phyloP scores from a whole-genome alignment of 2,888 invertebrate species.

The Ctena decussata region DNA sequence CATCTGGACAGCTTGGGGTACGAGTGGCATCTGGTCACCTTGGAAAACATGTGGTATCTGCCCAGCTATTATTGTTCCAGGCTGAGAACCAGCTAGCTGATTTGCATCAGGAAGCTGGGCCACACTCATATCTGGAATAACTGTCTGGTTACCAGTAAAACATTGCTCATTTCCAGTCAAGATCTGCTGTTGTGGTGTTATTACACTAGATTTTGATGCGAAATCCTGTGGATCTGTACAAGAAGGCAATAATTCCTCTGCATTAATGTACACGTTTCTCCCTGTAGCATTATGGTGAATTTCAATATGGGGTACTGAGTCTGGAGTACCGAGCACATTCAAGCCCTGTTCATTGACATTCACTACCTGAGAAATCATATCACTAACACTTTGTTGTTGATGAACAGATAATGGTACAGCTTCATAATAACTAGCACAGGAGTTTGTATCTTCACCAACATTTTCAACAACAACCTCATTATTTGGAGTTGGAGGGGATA shows the following conservation, averaged over 20 bases:
- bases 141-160: not conserved
- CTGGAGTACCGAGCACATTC: not conserved
- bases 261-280: not conserved
- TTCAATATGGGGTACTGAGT: not conserved
- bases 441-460: not conserved
- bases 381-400: not conserved
- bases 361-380: not conserved
- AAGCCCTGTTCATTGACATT: not conserved
- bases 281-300: not conserved
- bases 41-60: not conserved
- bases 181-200: not conserved
- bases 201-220: not conserved
- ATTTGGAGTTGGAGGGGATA: not conserved
- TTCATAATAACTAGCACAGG: not conserved
- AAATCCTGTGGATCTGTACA: not conserved
- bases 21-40: not conserved
- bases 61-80: not conserved
- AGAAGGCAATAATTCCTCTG: not conserved
- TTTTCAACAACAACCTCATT: not conserved
- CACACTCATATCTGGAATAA: not conserved
- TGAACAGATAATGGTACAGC: not conserved
- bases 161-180: not conserved
- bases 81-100: constrained; percentile 22
- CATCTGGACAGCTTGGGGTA: constrained; percentile 27
- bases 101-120: constrained; percentile 20